phyloP scores from a whole-genome alignment of 53 echinoderm and acorn worm genomes.

The Mesocentrotus franciscanus region DNA sequence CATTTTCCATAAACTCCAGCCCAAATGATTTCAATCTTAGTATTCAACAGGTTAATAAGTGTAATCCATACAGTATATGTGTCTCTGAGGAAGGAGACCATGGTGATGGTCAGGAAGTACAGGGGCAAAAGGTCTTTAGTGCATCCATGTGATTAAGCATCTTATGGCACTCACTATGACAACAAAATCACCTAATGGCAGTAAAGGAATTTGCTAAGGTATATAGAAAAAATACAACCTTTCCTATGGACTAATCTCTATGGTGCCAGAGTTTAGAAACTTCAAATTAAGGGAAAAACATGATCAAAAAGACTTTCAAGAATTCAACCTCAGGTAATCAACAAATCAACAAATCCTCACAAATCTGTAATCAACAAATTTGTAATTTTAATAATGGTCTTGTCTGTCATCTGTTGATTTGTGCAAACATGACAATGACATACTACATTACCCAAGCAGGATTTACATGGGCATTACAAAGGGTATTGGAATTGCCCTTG shows the following conservation, averaged over 20 bases:
- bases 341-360: too few species aligned
- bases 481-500: too few species aligned
- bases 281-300: too few species aligned
- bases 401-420: too few species aligned
- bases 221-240: not conserved
- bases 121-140: constrained; percentile 9
- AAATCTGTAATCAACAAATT: too few species aligned
- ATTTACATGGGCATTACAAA: too few species aligned
- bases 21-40: not conserved
- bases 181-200: not conserved
- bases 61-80: not conserved
- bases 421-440: too few species aligned
- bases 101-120: constrained; percentile 28
- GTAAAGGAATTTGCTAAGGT: not conserved
- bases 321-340: too few species aligned
- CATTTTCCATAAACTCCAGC: not conserved
- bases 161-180: not conserved
- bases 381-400: too few species aligned
- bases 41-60: not conserved
- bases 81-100: constrained; percentile 27
- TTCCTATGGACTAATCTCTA: not conserved
- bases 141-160: not conserved
- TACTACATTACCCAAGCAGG: too few species aligned
- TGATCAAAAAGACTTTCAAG: too few species aligned
- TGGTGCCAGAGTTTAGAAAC: too few species aligned